Evolutionary conservation across 2,888 invertebrate genomes (phyloP).

Genomic region (Eilema griseolum): DNA sequence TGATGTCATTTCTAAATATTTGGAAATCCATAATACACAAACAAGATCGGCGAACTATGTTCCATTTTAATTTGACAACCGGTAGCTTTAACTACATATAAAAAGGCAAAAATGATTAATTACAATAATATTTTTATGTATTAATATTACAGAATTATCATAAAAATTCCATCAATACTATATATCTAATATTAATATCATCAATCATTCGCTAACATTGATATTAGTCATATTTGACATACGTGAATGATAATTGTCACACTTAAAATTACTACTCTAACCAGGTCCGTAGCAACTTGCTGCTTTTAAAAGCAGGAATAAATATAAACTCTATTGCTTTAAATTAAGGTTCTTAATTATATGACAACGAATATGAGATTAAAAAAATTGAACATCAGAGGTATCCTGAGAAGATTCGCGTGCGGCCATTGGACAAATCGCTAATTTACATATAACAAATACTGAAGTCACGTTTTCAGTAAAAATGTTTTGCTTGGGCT

Average conservation of each 20-base stretch:
- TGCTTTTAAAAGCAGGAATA: background rate
- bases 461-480: conserved; percentile 85
- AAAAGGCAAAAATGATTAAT: conserved; percentile 32
- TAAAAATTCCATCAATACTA: conserved; percentile 28
- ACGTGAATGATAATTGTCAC: conserved; percentile 44
- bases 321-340: conserved; percentile 27
- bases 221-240: conserved; percentile 32
- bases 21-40: conserved; percentile 16
- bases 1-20: conserved; percentile 48
- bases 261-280: conserved; percentile 26
- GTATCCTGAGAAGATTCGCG: conserved; percentile 64
- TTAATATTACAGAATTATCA: conserved; percentile 29
- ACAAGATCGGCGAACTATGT: conserved; percentile 10
- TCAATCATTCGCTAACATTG: conserved; percentile 26
- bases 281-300: conserved; percentile 26
- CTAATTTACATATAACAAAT: conserved; percentile 88
- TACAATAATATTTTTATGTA: conserved; percentile 26
- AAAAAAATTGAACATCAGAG: conserved; percentile 69
- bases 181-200: conserved; percentile 13
- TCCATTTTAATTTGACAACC: conserved; percentile 26
- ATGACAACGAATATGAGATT: conserved; percentile 42
- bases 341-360: conserved; percentile 29
- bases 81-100: conserved; percentile 27
- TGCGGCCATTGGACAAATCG: conserved; percentile 78
- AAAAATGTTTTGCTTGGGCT: conserved; percentile 77